These are phyloP conservation scores for Platysternon megacephalum DNA, from an alignment of 2,113 vertebrate genomes.

Conservation along the genomic window DNA sequence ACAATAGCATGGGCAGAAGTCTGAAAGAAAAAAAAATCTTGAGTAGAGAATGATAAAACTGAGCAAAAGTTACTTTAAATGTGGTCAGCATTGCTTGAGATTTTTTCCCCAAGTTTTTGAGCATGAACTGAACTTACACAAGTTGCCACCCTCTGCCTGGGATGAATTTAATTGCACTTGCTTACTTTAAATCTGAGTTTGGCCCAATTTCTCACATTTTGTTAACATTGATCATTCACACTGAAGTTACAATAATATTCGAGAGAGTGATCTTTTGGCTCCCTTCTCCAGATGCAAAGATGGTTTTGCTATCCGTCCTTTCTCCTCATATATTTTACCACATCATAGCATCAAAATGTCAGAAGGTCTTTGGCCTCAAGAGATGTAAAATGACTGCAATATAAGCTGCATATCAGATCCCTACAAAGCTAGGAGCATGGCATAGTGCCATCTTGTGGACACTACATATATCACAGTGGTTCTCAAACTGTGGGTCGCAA, in stretches of 20 bases:
- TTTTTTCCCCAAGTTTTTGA: neutral
- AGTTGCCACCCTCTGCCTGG: neutral
- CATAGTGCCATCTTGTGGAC: neutral
- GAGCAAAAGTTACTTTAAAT: neutral
- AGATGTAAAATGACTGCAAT: neutral
- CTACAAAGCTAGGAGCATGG: neutral
- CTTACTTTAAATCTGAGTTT: neutral
- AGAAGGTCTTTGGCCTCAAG: neutral
- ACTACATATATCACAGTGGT: neutral
- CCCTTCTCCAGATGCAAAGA: neutral
- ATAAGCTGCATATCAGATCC: neutral
- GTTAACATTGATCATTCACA: neutral
- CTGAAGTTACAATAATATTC: neutral
- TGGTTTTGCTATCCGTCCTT: neutral
- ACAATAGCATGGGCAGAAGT: neutral
- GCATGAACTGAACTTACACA: neutral
- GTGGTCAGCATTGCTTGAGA: neutral
- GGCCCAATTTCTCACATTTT: neutral
- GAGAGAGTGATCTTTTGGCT: neutral
- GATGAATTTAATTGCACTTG: neutral
- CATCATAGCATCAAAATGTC: fast-evolving
- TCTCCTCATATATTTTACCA: neutral
- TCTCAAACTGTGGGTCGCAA: too few species aligned
- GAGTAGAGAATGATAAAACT: neutral
- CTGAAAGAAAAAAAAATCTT: too few species aligned